These are phyloP conservation scores for Mus spicilegus DNA, from an alignment of 2,113 vertebrate genomes.

Conservation along the genomic window DNA sequence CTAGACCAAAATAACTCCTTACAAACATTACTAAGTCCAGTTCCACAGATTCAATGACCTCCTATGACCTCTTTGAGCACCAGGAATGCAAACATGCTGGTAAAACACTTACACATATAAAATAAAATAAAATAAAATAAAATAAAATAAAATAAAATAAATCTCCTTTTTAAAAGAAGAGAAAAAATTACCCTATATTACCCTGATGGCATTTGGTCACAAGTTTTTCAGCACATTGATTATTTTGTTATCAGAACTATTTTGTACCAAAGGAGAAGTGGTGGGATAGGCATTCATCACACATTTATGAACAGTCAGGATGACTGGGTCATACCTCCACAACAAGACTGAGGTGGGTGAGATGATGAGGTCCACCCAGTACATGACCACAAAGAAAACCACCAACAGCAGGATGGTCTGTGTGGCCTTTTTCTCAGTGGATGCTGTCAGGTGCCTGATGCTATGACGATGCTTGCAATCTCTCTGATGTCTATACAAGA, in stretches of 20 bases:
- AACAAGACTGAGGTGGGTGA: background rate
- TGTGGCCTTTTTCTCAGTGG: too few species aligned
- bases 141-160: background rate
- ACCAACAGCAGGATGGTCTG: too few species aligned
- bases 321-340: background rate
- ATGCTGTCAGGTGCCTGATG: too few species aligned
- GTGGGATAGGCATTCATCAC: background rate
- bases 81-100: background rate
- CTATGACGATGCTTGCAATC: too few species aligned
- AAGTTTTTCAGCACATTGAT: background rate
- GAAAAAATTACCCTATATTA: background rate
- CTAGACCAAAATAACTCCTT: background rate
- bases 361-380: too few species aligned
- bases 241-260: background rate
- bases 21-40: background rate
- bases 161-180: background rate
- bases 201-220: background rate
- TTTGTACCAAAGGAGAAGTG: background rate
- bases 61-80: too few species aligned
- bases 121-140: background rate
- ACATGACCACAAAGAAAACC: too few species aligned
- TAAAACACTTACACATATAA: background rate
- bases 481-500: too few species aligned
- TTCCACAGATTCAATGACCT: background rate
- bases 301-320: background rate